phyloP scores from a whole-genome alignment of 2,888 invertebrate species.

The Oligia strigilis region DNA sequence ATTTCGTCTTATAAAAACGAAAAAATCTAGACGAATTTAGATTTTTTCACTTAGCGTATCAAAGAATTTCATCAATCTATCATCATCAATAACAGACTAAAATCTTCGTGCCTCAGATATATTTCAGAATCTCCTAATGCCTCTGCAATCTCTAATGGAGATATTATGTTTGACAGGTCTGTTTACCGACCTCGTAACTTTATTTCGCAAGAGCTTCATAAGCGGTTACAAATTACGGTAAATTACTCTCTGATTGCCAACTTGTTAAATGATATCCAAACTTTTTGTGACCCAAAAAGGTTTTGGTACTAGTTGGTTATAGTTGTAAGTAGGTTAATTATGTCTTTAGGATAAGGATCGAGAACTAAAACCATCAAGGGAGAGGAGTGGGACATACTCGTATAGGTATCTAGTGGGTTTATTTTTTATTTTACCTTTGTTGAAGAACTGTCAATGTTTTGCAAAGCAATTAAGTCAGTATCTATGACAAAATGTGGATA shows the following conservation, averaged over 20 bases:
- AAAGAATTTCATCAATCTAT: constrained; percentile 3
- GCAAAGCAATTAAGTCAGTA: no score
- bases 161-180: constrained; percentile 12
- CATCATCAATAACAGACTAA: background rate
- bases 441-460: background rate
- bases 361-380: background rate
- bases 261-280: constrained; percentile 39
- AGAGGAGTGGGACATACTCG: background rate
- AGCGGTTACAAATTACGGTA: constrained; percentile 51
- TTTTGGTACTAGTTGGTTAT: constrained; percentile 9
- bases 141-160: constrained; percentile 21
- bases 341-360: constrained; percentile 19
- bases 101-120: constrained; percentile 2
- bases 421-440: background rate
- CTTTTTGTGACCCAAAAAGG: constrained; percentile 36
- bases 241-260: constrained; percentile 36
- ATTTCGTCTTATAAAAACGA: background rate
- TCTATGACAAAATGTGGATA: background rate
- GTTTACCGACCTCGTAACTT: constrained; percentile 35
- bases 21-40: background rate
- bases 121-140: constrained; percentile 19
- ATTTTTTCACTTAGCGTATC: background rate
- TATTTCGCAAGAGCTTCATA: constrained; percentile 46
- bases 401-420: background rate
- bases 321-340: constrained; percentile 39